Evolutionary conservation across 2,113 vertebrate genomes (phyloP).

Genomic region (Hiodon alosoides): DNA sequence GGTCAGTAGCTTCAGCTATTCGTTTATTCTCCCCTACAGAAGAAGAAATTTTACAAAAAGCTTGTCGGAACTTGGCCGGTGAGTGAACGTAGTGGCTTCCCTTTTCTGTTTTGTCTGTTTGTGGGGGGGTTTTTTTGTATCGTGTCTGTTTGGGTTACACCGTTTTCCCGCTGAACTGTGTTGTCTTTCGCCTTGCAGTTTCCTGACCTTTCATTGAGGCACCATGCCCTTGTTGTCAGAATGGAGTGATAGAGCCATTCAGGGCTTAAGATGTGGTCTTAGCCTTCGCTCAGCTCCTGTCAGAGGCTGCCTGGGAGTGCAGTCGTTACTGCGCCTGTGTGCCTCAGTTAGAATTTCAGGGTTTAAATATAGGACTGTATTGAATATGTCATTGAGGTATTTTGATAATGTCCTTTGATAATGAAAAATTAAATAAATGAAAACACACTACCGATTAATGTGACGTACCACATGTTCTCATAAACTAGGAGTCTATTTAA

Average conservation of each 20-base stretch:
- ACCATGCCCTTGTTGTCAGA: too few relatives aligned
- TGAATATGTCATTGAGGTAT: too few relatives aligned
- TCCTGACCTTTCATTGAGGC: too few relatives aligned
- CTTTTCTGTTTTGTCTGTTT: not conserved
- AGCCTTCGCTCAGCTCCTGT: too few relatives aligned
- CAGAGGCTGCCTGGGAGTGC: too few relatives aligned
- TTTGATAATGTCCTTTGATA: too few relatives aligned
- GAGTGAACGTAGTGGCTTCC: conserved; percentile 26
- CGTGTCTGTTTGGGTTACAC: not conserved
- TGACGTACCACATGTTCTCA: not conserved
- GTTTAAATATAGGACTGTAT: too few relatives aligned
- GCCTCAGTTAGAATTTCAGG: too few relatives aligned
- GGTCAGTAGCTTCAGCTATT: not conserved
- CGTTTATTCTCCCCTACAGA: conserved; percentile 42
- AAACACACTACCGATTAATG: not conserved
- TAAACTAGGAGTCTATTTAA: not conserved
- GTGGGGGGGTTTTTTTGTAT: not conserved
- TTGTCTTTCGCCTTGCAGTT: too few relatives aligned
- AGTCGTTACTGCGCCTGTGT: too few relatives aligned
- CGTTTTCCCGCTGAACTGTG: not conserved
- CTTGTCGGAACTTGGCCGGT: conserved; percentile 61
- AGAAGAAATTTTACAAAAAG: conserved; percentile 62
- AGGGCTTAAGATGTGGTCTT: too few relatives aligned
- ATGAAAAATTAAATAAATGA: not conserved
- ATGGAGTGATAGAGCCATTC: too few relatives aligned